phyloP scores from a whole-genome alignment of 2,888 invertebrate species.

The Phyllotreta cruciferae region DNA sequence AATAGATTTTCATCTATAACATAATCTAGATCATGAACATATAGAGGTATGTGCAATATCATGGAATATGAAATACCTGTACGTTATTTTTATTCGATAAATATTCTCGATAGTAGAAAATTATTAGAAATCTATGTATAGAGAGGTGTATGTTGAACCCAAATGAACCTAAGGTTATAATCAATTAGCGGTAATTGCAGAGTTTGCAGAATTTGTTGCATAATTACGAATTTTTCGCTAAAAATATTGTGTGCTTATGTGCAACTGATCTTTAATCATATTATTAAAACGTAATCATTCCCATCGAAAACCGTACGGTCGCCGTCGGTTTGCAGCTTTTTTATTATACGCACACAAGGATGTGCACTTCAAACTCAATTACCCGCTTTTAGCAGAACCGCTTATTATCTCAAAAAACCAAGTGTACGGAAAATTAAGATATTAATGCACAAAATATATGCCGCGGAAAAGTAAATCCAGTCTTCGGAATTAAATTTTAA shows the following conservation, averaged over 20 bases:
- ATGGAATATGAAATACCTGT: no score
- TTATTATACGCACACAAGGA: constrained; percentile 16
- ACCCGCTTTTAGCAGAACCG: constrained; percentile 14
- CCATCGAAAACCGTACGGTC: constrained; percentile 10
- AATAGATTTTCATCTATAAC: constrained; percentile 7
- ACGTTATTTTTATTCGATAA: constrained; percentile 4
- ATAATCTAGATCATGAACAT: no score
- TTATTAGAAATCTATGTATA: constrained; percentile 1
- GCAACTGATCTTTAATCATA: constrained; percentile 14
- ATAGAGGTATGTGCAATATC: no score
- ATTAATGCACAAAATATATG: constrained; percentile 12
- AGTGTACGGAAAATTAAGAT: constrained; percentile 15
- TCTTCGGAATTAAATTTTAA: constrained; percentile 14
- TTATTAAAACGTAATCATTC: constrained; percentile 11
- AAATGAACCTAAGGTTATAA: constrained; percentile 1
- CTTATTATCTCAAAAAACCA: constrained; percentile 17
- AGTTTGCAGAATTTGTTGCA: constrained; percentile 10
- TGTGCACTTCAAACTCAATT: constrained; percentile 19
- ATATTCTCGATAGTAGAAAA: background rate
- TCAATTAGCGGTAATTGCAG: constrained; percentile 2
- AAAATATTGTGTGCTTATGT: constrained; percentile 14
- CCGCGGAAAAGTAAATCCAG: constrained; percentile 14
- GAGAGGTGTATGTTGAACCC: background rate
- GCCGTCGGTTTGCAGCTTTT: background rate
- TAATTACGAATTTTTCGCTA: constrained; percentile 9